Conservation (phyloP, 2,797 vertebrate genomes). For the Hybognathus amarus region DNA sequence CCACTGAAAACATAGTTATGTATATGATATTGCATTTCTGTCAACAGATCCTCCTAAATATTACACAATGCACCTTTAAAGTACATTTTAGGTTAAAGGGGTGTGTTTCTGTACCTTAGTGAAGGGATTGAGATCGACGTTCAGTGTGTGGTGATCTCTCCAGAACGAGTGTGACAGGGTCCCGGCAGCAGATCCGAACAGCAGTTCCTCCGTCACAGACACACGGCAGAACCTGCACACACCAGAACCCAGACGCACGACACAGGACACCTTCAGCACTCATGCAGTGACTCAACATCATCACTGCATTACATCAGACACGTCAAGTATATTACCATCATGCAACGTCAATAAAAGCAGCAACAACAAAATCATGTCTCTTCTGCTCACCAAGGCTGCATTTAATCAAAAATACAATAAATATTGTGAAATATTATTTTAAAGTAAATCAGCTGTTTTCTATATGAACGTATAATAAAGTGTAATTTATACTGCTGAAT, state of each 20-base stretch:
- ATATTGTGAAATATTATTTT: too few species aligned
- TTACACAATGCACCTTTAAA: too few species aligned
- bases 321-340: too few species aligned
- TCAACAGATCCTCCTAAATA: too few species aligned
- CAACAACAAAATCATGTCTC: background rate
- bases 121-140: conserved; percentile 92
- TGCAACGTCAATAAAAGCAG: background rate
- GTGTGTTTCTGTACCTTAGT: conserved; percentile 73
- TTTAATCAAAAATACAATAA: background rate
- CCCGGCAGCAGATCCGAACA: conserved; percentile 90
- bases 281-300: background rate
- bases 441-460: background rate
- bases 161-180: conserved; percentile 93
- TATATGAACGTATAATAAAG: background rate
- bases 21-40: too few species aligned
- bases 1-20: too few species aligned
- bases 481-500: background rate
- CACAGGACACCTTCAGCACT: too few species aligned
- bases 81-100: too few species aligned
- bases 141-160: conserved; percentile 82
- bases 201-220: conserved; percentile 79
- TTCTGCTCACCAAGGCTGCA: background rate
- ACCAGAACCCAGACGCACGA: too few species aligned
- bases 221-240: conserved; percentile 84
- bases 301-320: too few species aligned